A percentile compares a stretch with the other conserved stretches of the same genome.
Conservation (phyloP, 1,140 invertebrate genomes). For the Drosophila chauvacae region DNA sequence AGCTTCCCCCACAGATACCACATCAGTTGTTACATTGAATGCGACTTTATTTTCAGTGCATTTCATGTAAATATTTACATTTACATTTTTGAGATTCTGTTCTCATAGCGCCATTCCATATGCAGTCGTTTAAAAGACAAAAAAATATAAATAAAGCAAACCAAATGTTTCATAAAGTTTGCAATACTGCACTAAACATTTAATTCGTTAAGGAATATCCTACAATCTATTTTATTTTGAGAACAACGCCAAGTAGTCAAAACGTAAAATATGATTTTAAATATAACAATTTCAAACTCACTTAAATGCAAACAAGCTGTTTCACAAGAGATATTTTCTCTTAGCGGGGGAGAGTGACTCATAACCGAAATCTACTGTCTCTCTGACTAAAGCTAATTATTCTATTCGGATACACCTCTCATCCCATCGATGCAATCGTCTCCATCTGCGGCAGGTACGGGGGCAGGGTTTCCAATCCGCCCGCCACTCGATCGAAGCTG, state of each 20-base stretch:
- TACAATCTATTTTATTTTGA: not conserved
- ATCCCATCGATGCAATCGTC: slow-evolving; percentile 29
- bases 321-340: slow-evolving; percentile 18
- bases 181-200: not conserved
- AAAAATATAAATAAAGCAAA: slow-evolving; percentile 3
- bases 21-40: slow-evolving; percentile 20
- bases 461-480: slow-evolving; percentile 67
- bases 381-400: slow-evolving; percentile 41
- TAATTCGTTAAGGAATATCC: not conserved
- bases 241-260: not conserved
- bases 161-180: not conserved
- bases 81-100: not conserved
- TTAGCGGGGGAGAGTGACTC: slow-evolving; percentile 15
- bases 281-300: slow-evolving; percentile 4
- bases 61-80: slow-evolving; percentile 29
- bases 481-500: slow-evolving; percentile 65
- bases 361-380: slow-evolving; percentile 28
- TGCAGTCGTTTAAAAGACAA: not conserved
- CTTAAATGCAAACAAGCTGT: slow-evolving; percentile 3
- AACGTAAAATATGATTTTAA: not conserved
- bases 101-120: no score
- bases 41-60: slow-evolving; percentile 14
- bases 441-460: slow-evolving; percentile 82
- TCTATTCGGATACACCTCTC: slow-evolving; percentile 11
- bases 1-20: slow-evolving; percentile 18